A percentile compares a stretch with the other conserved stretches of the same genome.
Evolutionary conservation across 2,113 vertebrate genomes (phyloP).

Genomic region (Pangasianodon hypophthalmus): DNA sequence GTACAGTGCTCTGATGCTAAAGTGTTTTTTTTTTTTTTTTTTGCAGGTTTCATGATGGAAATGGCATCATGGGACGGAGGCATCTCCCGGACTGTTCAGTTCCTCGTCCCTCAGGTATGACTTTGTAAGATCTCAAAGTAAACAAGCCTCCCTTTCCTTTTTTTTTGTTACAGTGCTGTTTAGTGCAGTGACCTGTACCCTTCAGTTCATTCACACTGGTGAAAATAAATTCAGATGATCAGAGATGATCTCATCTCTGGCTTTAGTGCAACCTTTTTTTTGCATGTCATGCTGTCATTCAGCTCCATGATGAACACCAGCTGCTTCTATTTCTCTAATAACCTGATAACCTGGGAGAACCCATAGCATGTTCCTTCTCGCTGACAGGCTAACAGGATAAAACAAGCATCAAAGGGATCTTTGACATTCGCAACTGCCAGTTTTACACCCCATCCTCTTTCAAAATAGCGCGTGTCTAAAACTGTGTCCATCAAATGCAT

Average conservation of each 20-base stretch:
- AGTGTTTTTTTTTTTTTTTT: background rate
- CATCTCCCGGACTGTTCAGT: conserved; percentile 94
- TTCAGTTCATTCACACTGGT: background rate
- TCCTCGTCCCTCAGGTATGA: conserved; percentile 91
- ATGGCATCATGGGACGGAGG: conserved; percentile 99
- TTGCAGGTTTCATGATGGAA: conserved; percentile 98
- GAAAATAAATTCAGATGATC: background rate
- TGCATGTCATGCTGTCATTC: background rate
- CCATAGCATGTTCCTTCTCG: conserved; percentile 15
- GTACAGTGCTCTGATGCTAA: background rate
- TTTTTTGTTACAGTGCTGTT: background rate
- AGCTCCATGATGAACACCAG: background rate
- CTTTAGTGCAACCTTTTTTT: background rate
- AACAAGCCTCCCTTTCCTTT: background rate
- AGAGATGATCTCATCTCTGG: background rate
- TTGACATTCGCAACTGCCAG: conserved; percentile 54
- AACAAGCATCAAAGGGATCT: conserved; percentile 61
- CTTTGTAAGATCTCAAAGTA: background rate
- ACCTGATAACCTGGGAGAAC: background rate
- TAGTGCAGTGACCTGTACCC: background rate
- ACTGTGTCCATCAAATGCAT: conserved; percentile 47
- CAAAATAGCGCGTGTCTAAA: conserved; percentile 58
- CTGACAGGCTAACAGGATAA: conserved; percentile 55
- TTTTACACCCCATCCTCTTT: conserved; percentile 59
- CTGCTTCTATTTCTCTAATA: conserved; percentile 2